phyloP scores from a whole-genome alignment of 2,113 vertebrate genomes.

The Poecilia latipinna region DNA sequence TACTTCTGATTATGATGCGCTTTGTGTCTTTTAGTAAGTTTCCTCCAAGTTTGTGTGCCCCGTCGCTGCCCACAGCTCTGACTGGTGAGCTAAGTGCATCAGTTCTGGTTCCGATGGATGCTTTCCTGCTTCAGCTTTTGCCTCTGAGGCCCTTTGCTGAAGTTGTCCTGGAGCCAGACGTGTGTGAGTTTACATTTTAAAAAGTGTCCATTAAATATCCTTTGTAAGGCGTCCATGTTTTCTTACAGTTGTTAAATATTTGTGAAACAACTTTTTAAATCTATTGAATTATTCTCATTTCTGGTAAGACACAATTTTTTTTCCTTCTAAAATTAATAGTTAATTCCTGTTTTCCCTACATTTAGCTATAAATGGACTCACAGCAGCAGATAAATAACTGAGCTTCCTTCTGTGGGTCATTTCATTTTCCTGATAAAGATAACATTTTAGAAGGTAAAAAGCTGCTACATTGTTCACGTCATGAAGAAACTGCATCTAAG shows the following conservation, averaged over 20 bases:
- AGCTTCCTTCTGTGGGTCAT: too few species aligned
- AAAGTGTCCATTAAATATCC: background rate
- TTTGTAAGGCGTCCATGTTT: background rate
- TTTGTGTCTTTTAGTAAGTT: conserved; percentile 82
- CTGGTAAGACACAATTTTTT: background rate
- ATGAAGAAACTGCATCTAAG: background rate
- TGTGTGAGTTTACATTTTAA: conserved; percentile 74
- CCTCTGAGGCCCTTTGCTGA: conserved; percentile 84
- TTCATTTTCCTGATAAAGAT: background rate
- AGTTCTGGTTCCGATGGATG: conserved; percentile 87
- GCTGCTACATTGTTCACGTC: background rate
- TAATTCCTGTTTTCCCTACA: too few species aligned
- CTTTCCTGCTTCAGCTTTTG: conserved; percentile 86
- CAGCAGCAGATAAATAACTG: too few species aligned
- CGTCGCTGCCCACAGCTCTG: conserved; percentile 72
- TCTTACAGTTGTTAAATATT: background rate
- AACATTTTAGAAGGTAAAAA: background rate
- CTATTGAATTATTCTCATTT: background rate
- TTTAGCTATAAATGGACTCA: too few species aligned
- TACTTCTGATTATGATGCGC: background rate
- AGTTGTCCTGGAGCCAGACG: conserved; percentile 78
- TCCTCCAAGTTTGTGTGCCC: conserved; percentile 85
- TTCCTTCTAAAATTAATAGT: too few species aligned
- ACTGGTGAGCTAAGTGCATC: conserved; percentile 82
- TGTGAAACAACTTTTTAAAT: background rate